Conservation (phyloP, 2,113 vertebrate species). For the Amphiprion percula region DNA sequence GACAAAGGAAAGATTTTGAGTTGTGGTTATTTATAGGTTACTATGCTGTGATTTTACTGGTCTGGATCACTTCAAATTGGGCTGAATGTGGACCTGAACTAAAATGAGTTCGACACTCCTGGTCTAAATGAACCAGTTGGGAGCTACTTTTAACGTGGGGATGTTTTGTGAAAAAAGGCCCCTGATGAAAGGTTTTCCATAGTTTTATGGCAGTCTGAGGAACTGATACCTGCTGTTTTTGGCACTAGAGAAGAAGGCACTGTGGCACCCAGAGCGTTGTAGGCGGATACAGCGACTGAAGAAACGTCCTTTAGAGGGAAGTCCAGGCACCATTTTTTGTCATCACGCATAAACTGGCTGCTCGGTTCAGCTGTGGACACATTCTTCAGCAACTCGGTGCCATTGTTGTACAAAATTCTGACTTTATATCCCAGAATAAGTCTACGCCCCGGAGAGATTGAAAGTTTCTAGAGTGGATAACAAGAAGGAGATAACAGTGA, state of each 20-base stretch:
- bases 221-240: constrained; percentile 60
- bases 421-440: constrained; percentile 71
- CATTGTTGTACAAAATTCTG: constrained; percentile 30
- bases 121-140: neutral
- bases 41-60: no score
- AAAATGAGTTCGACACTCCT: no score
- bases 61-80: no score
- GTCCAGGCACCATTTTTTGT: constrained; percentile 32
- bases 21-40: no score
- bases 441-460: constrained; percentile 66
- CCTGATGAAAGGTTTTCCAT: neutral
- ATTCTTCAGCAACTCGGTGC: neutral
- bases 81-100: no score
- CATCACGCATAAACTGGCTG: constrained; percentile 12
- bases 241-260: constrained; percentile 61
- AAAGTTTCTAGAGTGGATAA: constrained; percentile 66
- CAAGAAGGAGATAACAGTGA: neutral
- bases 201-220: neutral
- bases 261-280: constrained; percentile 64
- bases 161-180: neutral
- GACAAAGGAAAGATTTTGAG: no score
- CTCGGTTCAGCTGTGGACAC: constrained; percentile 16
- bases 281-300: constrained; percentile 66
- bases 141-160: neutral
- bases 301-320: constrained; percentile 45